Base-by-base conservation (phyloP, 2,113 vertebrate genomes). In the Podarcis cretensis region DNA sequence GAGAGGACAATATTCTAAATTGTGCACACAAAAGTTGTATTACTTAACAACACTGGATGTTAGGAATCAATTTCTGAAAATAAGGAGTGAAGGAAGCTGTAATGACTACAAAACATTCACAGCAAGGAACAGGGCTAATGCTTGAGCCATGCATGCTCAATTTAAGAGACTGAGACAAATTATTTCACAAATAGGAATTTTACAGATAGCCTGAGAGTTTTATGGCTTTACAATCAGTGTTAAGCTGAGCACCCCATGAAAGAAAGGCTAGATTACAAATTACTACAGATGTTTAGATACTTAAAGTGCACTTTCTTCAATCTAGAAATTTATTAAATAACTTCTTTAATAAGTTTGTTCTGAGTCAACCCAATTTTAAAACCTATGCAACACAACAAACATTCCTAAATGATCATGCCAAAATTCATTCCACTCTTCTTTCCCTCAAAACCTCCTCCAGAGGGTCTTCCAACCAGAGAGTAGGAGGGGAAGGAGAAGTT, bases 1-100 rank as follows among this genome's bases (percentile, higher is more conserved):
- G 99, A 99, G 76, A 99, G 98, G 91, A 99, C 99, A 65, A 99
- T 97, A 96, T 98, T 98, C 98, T 98, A 89, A 89, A 57, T 87
- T 78, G n/a, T 54, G 87, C 32, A 77, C n/a, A 71, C 23, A 93
- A 0, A 63, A 89, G 87, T 77, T 21, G 81, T 43, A 54, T 75
- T 12, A 85, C 18, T 85, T 81, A 63, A 21, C 71, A 88, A 30
- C 35, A 92, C 32, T 20, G 30, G 30, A 85, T 59, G 8, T 69
- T n/a, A 63, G 35, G 21, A 12, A 77, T 27, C 21, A 76, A n/a
- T 7, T 83, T 77, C 59, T 63, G 21, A 73, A 37, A 75, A 23
- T 54, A 23, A 81, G 32, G 30, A 69, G n/a, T 18, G 68, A 23
- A 69, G 9, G 43, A 27, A 71, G 9, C 2, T 35, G 48, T 87